Evolutionary conservation across 1,140 invertebrate genomes (phyloP).

Genomic region (Drosophila santomea): DNA sequence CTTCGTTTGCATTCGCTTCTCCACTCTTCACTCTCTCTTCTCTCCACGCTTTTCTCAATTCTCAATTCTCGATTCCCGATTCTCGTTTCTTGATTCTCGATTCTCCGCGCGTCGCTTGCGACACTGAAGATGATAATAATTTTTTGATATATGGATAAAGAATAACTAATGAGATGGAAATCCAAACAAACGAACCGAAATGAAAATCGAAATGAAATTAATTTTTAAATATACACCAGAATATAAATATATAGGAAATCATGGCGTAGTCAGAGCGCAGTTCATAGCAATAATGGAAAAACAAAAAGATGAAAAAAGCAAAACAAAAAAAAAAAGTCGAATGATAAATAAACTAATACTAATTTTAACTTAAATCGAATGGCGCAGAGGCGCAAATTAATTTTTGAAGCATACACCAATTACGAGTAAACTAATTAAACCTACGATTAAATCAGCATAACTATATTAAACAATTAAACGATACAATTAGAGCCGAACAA

Average conservation of each 20-base stretch:
- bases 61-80: conserved; percentile 31
- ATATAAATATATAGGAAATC: conserved; percentile 52
- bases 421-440: conserved; percentile 60
- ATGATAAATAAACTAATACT: conserved; percentile 37
- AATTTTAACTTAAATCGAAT: conserved; percentile 22
- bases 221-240: conserved; percentile 56
- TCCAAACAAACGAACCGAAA: conserved; percentile 22
- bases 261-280: conserved; percentile 64
- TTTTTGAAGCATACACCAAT: conserved; percentile 75
- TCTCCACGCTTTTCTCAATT: conserved; percentile 48
- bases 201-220: conserved; percentile 23
- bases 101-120: conserved; percentile 66
- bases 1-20: conserved; percentile 27
- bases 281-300: conserved; percentile 65
- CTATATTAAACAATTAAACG: conserved; percentile 39
- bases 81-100: conserved; percentile 30
- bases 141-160: conserved; percentile 70
- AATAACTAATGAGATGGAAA: conserved; percentile 22
- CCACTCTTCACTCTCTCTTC: conserved; percentile 21
- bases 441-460: conserved; percentile 47
- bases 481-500: conserved; percentile 51
- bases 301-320: not conserved
- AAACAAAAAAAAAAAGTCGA: conserved; percentile 6
- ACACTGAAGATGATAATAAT: conserved; percentile 79
- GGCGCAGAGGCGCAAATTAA: conserved; percentile 37